A percentile compares a stretch with the other conserved stretches of the same genome.
Conservation (phyloP, 2,797 vertebrate species). For the Pteronotus mesoamericanus region DNA sequence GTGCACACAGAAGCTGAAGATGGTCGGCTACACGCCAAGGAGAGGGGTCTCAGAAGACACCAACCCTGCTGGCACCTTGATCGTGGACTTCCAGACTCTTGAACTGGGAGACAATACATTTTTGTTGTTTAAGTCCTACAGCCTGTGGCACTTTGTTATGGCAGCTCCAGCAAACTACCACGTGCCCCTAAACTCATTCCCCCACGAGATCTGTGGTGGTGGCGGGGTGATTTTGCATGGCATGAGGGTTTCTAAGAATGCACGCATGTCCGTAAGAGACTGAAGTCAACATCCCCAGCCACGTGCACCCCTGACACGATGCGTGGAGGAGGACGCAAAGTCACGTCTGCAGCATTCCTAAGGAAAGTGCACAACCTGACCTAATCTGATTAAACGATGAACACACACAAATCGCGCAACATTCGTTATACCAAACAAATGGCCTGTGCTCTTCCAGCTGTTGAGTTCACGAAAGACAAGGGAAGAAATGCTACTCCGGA, state of each 20-base stretch:
- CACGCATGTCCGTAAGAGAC: too few relatives aligned
- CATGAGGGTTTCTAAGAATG: background rate
- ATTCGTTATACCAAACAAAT: background rate
- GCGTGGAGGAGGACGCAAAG: background rate
- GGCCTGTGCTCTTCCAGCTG: background rate
- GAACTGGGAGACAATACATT: background rate
- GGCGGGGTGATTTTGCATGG: accelerated
- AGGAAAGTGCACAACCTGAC: background rate
- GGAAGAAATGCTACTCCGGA: background rate
- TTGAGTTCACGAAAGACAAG: background rate
- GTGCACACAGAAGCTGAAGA: too few relatives aligned
- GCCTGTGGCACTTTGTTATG: background rate
- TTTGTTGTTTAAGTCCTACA: background rate
- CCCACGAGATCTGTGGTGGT: background rate
- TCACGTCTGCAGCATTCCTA: background rate
- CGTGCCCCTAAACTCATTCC: background rate
- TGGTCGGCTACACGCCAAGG: background rate
- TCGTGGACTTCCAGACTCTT: background rate
- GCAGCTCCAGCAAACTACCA: background rate
- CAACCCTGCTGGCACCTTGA: background rate
- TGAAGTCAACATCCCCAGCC: background rate
- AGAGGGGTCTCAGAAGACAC: background rate
- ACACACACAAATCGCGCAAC: background rate
- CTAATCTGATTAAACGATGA: background rate
- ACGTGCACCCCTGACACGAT: accelerated